These are phyloP conservation scores for Cydia fagiglandana DNA, from an alignment of 1,140 invertebrate genomes.

Conservation along the genomic window DNA sequence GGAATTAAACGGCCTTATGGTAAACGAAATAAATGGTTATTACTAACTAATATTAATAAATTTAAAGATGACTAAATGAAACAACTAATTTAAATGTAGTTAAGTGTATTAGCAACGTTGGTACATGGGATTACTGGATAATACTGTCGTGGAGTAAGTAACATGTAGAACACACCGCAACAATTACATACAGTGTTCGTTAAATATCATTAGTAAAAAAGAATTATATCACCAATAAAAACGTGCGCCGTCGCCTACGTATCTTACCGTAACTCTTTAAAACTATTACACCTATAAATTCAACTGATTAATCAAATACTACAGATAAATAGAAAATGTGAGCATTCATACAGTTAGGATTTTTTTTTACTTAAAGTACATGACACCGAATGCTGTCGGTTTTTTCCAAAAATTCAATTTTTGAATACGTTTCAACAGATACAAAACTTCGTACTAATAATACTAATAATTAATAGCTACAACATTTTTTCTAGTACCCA, in stretches of 20 bases:
- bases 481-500: conserved; percentile 59
- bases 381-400: conserved; percentile 16
- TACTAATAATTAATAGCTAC: conserved; percentile 42
- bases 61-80: conserved; percentile 55
- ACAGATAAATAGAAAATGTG: conserved; percentile 75
- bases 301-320: conserved; percentile 70
- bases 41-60: too few relatives aligned
- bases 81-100: conserved; percentile 73
- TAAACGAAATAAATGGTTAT: too few relatives aligned
- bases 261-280: conserved; percentile 60
- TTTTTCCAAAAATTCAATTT: conserved; percentile 30
- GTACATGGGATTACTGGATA: conserved; percentile 78
- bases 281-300: conserved; percentile 76
- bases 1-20: too few relatives aligned
- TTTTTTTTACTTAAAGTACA: conserved; percentile 54
- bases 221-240: conserved; percentile 62
- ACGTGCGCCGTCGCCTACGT: conserved; percentile 70
- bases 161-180: conserved; percentile 57
- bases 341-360: conserved; percentile 75
- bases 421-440: conserved; percentile 36
- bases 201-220: conserved; percentile 69
- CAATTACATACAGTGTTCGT: conserved; percentile 55
- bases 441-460: conserved; percentile 42
- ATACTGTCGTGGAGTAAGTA: conserved; percentile 71
- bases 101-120: conserved; percentile 79